Base-by-base conservation (phyloP, 2,888 invertebrate species). In the Epistrophella euchroma region DNA sequence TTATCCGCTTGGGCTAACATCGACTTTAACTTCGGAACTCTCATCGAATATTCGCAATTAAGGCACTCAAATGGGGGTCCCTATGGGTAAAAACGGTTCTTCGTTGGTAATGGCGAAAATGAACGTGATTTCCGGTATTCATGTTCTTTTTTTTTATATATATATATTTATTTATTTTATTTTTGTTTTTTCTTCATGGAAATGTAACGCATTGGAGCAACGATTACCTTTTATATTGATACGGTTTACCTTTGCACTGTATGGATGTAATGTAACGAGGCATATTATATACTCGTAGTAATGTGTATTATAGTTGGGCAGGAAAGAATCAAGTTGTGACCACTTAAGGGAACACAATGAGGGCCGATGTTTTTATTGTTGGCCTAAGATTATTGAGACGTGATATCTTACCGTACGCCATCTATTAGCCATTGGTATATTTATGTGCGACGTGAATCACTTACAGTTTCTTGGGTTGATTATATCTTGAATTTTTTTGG, bases 21-120 rank as follows among this genome's bases (percentile, higher is more conserved):
- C 66, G 68, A 68, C 50, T 75, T 56, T 52, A 72, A 73, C 77
- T 66, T 64, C 45, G 45, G 45, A 64, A 64, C 45, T 62, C 81
- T 73, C 81, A 81, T 81, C 75, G 76, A 86, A 86, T 73, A 81
- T 86, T 86, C 62, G 85, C 85, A 86, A 86, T 81, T 86, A 81
- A 86, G 73, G 73, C 72, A 66, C 40, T 50, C 64, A 58, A 71
- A 81, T 66, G 76, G 66, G 52, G 35, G 50, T 35, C 72, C 66
- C 62, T 76, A 50, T 52, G 77, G 72, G 28, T 66, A 62, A 45
- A 50, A 80, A 80, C 84, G 35, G 80, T 85, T 76, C 55, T 71
- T 35, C 19, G 32, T 62, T 60, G 45, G 73, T 77, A 73, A 77
- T 86, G 81, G 85, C 77, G 70, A 71, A 85, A 80, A 85, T 80